Evolutionary conservation across 2,797 vertebrate species (phyloP).

Genomic region (Acrossocheilus fasciatus): DNA sequence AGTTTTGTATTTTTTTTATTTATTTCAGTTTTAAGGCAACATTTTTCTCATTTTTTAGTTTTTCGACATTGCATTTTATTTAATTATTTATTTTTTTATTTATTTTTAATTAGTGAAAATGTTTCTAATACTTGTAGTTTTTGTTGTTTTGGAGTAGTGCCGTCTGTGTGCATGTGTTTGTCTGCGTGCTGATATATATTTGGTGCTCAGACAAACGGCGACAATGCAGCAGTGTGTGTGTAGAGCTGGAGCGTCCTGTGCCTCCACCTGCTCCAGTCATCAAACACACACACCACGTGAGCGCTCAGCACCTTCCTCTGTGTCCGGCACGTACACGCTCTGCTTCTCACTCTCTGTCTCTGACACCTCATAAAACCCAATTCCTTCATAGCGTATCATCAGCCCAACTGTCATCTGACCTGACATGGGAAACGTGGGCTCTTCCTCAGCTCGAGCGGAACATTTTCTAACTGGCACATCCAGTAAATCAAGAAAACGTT

Average conservation of each 20-base stretch:
- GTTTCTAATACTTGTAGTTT: background rate
- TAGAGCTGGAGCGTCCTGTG: background rate
- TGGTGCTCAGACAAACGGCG: background rate
- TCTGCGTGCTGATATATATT: constrained; percentile 30
- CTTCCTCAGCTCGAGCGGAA: background rate
- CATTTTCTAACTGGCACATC: background rate
- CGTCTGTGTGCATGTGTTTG: constrained; percentile 17
- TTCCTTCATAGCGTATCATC: background rate
- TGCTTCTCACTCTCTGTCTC: constrained; percentile 12
- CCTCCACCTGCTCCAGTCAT: constrained; percentile 63
- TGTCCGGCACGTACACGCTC: background rate
- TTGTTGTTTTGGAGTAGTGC: background rate
- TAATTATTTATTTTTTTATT: background rate
- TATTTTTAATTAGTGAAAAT: background rate
- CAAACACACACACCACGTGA: constrained; percentile 34
- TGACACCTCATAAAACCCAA: constrained; percentile 29
- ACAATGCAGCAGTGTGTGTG: constrained; percentile 35
- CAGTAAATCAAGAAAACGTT: background rate
- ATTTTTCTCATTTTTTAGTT: background rate
- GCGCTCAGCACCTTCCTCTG: constrained; percentile 15
- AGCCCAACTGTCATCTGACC: background rate
- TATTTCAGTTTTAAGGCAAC: background rate
- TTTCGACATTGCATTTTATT: background rate
- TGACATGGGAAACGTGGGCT: background rate
- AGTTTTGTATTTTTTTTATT: background rate